Base-by-base conservation (phyloP, 2,113 vertebrate genomes). In the Oryzias curvinotus region DNA sequence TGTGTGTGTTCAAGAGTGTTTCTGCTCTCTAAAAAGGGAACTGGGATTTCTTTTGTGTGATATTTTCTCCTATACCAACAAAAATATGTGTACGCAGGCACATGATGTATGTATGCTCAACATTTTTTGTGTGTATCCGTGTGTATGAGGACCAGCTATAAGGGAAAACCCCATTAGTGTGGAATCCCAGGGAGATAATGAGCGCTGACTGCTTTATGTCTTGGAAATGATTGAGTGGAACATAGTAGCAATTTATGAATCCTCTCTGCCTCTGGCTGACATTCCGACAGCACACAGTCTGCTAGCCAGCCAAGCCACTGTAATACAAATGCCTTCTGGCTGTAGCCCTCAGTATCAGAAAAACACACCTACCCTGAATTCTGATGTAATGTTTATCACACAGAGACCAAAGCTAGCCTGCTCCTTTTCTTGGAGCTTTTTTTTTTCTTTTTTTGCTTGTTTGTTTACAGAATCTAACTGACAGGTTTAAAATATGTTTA, bases 171-270 rank as follows among this genome's bases (percentile, higher is more conserved):
- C 84, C 79, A 88, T 88, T 86, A 87, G 84, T 58, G 66, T 71
- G 71, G 80, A 66, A 80, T 86, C 73, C 81, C 67, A 68, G 64
- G 72, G 83, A 88, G 78, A 88, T 87, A 84, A 88, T 85, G 83
- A 88, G 76, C 25, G 68, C 83, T 82, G 83, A 83, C 80, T 89
- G 84, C 80, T 89, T 88, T 85, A 88, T 85, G 84, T 87, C 63
- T 70, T 79, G 82, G 84, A 88, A 84, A 90, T 89, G 83, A 88
- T 89, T 71, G 87, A 88, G 84, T 89, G 71, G 74, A 82, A 71
- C 81, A 71, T 60, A 46, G 73, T 42, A 68, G 76, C 65, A 61
- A 63, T 81, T 85, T 78, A 85, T 82, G 84, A 85, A 86, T 80
- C 51, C 62, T 45, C 59, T 81, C 65, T 56, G 65, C 71, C 28